Conservation (phyloP, 2,888 invertebrate species). For the Labia minor region DNA sequence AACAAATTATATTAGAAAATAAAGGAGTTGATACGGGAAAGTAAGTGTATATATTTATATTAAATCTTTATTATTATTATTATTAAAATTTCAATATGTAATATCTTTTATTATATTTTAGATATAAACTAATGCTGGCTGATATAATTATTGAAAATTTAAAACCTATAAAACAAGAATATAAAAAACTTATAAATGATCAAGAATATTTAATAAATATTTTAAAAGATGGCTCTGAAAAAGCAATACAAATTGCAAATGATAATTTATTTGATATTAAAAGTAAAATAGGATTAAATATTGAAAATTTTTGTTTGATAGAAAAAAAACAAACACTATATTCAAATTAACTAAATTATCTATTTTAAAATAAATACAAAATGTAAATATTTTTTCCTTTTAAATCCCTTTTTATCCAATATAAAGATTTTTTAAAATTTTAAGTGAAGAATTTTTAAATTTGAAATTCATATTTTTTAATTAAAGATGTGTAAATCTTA, state of each 20-base stretch:
- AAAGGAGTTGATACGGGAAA: conserved; percentile 59
- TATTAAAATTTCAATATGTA: background rate
- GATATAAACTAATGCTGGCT: conserved; percentile 61
- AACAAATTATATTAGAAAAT: conserved; percentile 58
- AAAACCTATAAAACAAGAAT: conserved; percentile 54
- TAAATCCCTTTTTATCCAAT: no score
- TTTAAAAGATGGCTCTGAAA: conserved; percentile 50
- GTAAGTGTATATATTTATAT: conserved; percentile 36
- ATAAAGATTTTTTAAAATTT: no score
- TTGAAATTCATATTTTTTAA: no score
- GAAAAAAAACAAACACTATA: conserved; percentile 7
- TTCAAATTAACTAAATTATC: conserved; percentile 16
- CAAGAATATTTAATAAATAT: conserved; percentile 51
- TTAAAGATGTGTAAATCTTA: no score
- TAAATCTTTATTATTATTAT: background rate
- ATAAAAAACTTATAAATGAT: conserved; percentile 46
- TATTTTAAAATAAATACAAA: no score
- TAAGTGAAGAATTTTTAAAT: no score
- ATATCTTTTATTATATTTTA: no score
- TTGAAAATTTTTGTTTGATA: background rate
- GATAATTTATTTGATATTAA: conserved; percentile 53
- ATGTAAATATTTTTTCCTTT: no score
- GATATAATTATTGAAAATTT: conserved; percentile 60
- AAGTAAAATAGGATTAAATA: conserved; percentile 43
- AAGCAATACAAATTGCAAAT: conserved; percentile 51